Conservation (phyloP, 1,140 invertebrate genomes). For the Drosophila bifasciata region DNA sequence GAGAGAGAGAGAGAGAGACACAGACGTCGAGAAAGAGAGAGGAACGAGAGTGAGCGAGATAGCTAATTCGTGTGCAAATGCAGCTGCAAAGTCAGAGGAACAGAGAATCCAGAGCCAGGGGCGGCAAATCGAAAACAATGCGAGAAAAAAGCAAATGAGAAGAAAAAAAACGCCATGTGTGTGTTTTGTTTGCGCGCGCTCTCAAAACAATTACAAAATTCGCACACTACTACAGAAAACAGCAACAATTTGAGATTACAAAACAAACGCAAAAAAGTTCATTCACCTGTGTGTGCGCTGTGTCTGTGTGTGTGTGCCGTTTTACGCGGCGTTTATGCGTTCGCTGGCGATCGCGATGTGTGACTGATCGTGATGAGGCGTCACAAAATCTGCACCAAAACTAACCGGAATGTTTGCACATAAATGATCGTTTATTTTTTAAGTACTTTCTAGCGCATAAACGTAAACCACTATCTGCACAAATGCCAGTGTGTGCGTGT, state of each 20-base stretch:
- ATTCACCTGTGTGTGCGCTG: constrained; percentile 74
- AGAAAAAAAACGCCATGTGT: constrained; percentile 25
- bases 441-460: constrained; percentile 13
- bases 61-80: constrained; percentile 29
- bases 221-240: constrained; percentile 26
- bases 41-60: constrained; percentile 6
- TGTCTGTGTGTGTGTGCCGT: constrained; percentile 23
- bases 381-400: no score
- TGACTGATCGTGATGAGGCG: neutral
- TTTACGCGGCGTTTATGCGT: constrained; percentile 48
- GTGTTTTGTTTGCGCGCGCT: constrained; percentile 30
- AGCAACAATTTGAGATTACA: constrained; percentile 70
- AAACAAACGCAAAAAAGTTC: constrained; percentile 80
- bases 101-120: no score
- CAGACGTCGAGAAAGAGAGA: constrained; percentile 19
- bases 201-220: constrained; percentile 62
- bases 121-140: constrained; percentile 1
- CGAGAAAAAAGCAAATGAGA: neutral
- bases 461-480: constrained; percentile 23
- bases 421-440: no score
- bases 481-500: constrained; percentile 10
- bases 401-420: no score
- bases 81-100: constrained; percentile 19
- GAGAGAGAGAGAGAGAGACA: neutral
- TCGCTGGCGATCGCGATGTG: constrained; percentile 1